phyloP scores from a whole-genome alignment of 2,113 vertebrate genomes.

The Petromus typicus region DNA sequence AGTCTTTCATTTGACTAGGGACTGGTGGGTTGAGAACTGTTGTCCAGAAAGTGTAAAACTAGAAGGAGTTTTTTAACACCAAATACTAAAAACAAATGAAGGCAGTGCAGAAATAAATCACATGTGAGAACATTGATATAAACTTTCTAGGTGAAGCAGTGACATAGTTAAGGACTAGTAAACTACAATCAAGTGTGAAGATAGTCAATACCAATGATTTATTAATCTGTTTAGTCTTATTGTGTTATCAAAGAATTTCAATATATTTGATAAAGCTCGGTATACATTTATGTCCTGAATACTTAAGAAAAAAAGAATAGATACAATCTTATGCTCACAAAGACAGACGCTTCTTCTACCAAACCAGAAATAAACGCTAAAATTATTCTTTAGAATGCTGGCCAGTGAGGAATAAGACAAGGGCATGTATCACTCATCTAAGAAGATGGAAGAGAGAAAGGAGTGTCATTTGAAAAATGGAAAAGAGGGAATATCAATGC shows the following conservation, averaged over 20 bases:
- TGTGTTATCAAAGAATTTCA: not conserved
- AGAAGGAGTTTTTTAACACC: not conserved
- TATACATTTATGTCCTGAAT: not conserved
- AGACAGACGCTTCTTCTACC: not conserved
- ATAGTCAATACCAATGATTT: not conserved
- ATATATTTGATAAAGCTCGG: not conserved
- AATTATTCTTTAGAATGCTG: not conserved
- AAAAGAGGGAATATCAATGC: not conserved
- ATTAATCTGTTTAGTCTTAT: not conserved
- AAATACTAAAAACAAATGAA: not conserved
- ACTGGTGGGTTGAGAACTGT: fast-evolving
- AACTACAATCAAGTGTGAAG: not conserved
- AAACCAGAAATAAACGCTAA: not conserved
- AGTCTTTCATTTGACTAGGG: too few relatives aligned
- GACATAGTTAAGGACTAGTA: not conserved
- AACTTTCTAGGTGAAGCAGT: not conserved
- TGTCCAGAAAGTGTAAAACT: not conserved
- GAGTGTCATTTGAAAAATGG: not conserved
- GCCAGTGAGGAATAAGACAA: not conserved
- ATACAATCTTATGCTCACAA: not conserved
- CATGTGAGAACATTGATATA: not conserved
- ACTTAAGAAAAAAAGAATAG: not conserved
- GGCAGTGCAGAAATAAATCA: not conserved
- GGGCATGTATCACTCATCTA: not conserved
- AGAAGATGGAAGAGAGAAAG: not conserved